A percentile compares a stretch with the other conserved stretches of the same genome.
phyloP scores from a whole-genome alignment of 2,113 vertebrate species.

The Channa argus region DNA sequence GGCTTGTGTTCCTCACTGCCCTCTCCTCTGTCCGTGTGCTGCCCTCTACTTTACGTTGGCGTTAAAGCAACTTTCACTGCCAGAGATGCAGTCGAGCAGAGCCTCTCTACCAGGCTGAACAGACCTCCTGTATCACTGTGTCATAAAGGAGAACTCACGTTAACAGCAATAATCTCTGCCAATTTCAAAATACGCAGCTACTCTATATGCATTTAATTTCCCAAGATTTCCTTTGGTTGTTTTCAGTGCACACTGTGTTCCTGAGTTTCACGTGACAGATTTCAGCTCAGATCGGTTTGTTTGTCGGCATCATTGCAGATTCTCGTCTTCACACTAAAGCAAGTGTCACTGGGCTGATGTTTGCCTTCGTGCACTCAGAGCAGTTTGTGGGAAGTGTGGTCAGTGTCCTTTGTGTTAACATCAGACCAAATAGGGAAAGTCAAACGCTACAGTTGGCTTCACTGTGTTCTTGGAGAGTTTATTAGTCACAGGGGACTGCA shows the following conservation, averaged over 20 bases:
- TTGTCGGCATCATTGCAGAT: background rate
- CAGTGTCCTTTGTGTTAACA: conserved; percentile 2
- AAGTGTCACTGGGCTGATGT: background rate
- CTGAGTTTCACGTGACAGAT: background rate
- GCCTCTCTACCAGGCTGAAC: conserved; percentile 28
- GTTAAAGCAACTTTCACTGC: conserved; percentile 59
- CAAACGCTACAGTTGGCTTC: background rate
- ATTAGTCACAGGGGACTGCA: too few relatives aligned
- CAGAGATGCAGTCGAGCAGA: conserved; percentile 55
- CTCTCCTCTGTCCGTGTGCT: conserved; percentile 37
- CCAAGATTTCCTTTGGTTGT: background rate
- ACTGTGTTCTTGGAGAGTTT: background rate
- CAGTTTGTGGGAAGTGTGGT: conserved; percentile 10
- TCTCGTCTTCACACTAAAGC: background rate
- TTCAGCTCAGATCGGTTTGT: conserved; percentile 14
- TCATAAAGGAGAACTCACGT: conserved; percentile 46
- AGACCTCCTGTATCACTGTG: conserved; percentile 70
- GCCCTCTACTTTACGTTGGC: conserved; percentile 48
- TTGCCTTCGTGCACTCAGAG: conserved; percentile 10
- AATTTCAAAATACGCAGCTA: conserved; percentile 58
- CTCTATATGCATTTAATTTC: conserved; percentile 51
- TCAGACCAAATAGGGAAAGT: background rate
- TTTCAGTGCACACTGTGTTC: background rate
- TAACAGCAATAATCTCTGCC: conserved; percentile 82
- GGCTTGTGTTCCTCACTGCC: conserved; percentile 57